A percentile compares a stretch with the other conserved stretches of the same genome.
These are phyloP conservation scores for Caenorhabditis zanzibari DNA, from an alignment of 2,888 invertebrate genomes.

Conservation along the genomic window DNA sequence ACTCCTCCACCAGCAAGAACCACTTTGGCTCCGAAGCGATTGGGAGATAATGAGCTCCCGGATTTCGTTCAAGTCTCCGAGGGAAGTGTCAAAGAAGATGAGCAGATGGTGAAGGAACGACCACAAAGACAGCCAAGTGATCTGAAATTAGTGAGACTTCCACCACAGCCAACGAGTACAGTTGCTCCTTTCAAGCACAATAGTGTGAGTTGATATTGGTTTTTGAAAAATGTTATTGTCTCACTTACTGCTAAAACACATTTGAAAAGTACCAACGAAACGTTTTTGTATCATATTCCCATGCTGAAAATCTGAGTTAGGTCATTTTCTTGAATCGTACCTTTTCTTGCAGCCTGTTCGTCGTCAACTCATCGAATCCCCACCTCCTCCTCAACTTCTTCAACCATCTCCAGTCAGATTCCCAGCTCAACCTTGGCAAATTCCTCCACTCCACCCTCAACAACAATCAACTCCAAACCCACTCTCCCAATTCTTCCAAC, in stretches of 20 bases:
- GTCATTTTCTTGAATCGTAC: too few species aligned
- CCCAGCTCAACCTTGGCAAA: slow-evolving; percentile 80
- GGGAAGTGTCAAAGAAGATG: slow-evolving; percentile 60
- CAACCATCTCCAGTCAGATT: slow-evolving; percentile 70
- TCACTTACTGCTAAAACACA: neutral
- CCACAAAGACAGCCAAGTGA: slow-evolving; percentile 33
- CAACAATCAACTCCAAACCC: slow-evolving; percentile 55
- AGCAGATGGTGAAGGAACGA: slow-evolving; percentile 26
- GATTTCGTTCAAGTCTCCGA: slow-evolving; percentile 48
- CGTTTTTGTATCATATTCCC: too few species aligned
- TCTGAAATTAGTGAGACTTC: slow-evolving; percentile 68
- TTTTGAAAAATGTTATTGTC: too few species aligned
- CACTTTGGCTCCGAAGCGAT: slow-evolving; percentile 60
- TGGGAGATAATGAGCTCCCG: slow-evolving; percentile 52
- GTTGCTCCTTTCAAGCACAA: slow-evolving; percentile 70
- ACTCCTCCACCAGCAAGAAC: slow-evolving; percentile 72
- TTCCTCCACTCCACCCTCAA: slow-evolving; percentile 72
- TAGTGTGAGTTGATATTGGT: slow-evolving; percentile 40
- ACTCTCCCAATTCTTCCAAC: slow-evolving; percentile 55
- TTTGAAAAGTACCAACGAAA: neutral
- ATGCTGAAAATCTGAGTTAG: too few species aligned
- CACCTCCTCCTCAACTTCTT: slow-evolving; percentile 14
- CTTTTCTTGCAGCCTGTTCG: slow-evolving; percentile 27
- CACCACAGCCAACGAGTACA: slow-evolving; percentile 56
- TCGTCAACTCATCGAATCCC: slow-evolving; percentile 31